Evolutionary conservation across 2,888 invertebrate genomes (phyloP).

Genomic region (Sisyra nigra): DNA sequence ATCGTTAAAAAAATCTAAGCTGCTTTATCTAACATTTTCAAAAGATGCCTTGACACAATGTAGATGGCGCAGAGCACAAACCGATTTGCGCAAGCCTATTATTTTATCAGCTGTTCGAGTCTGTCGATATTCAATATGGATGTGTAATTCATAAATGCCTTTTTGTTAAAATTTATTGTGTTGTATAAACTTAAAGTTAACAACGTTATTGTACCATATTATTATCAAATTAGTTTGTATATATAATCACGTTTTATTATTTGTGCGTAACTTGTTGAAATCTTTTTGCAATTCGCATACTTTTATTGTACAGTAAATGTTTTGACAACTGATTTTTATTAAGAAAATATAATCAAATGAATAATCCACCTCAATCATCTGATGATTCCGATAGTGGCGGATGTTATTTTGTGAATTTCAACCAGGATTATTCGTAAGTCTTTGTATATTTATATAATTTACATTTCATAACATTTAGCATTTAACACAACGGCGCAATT

Average conservation of each 20-base stretch:
- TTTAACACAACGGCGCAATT: constrained; percentile 1
- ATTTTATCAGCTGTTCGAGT: constrained; percentile 20
- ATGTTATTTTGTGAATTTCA: constrained; percentile 89
- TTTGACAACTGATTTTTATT: constrained; percentile 18
- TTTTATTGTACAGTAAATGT: constrained; percentile 1
- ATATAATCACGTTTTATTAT: constrained; percentile 11
- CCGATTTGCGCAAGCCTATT: constrained; percentile 13
- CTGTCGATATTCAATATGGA: constrained; percentile 19
- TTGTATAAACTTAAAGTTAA: constrained; percentile 10
- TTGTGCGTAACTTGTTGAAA: constrained; percentile 15
- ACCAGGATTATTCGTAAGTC: constrained; percentile 96
- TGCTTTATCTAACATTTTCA: too few relatives aligned
- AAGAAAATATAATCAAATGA: constrained; percentile 58
- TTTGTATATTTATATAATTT: constrained; percentile 1
- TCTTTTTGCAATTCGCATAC: constrained; percentile 12
- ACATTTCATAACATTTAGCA: neutral
- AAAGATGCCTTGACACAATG: too few relatives aligned
- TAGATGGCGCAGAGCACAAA: constrained; percentile 1
- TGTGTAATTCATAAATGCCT: constrained; percentile 13
- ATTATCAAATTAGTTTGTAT: constrained; percentile 8
- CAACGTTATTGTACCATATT: constrained; percentile 15
- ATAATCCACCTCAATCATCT: constrained; percentile 59
- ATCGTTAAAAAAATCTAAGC: too few relatives aligned
- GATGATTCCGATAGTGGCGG: constrained; percentile 59
- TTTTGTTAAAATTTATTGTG: constrained; percentile 15